These are phyloP conservation scores for Troides aeacus DNA, from an alignment of 2,888 invertebrate species.

Conservation along the genomic window DNA sequence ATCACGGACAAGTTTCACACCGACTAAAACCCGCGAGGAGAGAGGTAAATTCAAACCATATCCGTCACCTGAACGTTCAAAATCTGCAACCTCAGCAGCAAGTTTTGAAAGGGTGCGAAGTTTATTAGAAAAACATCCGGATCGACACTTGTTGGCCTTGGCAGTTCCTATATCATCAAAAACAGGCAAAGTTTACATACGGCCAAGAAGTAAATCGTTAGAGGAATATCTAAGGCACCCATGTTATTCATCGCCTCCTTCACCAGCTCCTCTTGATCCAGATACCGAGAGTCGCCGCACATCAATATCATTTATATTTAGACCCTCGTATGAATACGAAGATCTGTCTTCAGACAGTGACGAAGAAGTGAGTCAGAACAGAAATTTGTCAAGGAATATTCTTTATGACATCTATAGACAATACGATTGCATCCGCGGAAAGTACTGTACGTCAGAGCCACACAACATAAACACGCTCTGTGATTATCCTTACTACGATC, in stretches of 20 bases:
- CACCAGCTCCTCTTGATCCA: conserved; percentile 16
- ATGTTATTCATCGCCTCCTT: conserved; percentile 10
- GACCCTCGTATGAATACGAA: conserved; percentile 6
- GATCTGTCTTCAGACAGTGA: conserved; percentile 15
- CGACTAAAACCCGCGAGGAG: background rate
- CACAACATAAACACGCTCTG: conserved; percentile 6
- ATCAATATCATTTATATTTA: conserved; percentile 2
- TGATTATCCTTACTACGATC: background rate
- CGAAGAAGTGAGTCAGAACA: background rate
- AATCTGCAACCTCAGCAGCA: background rate
- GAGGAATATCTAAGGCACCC: background rate
- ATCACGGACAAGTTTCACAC: background rate
- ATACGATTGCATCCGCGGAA: background rate
- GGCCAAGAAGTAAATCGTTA: conserved; percentile 16
- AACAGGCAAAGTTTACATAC: background rate
- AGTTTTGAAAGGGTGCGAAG: background rate
- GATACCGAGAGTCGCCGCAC: conserved; percentile 8
- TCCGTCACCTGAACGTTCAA: background rate
- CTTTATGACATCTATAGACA: background rate
- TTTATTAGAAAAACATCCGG: background rate
- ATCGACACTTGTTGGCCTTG: conserved; percentile 4
- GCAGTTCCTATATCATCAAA: conserved; percentile 7
- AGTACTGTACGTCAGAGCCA: conserved; percentile 10
- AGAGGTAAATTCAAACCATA: background rate
- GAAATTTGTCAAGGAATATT: background rate